Evolutionary conservation across 2,113 vertebrate genomes (phyloP).

Genomic region (Poecile atricapillus): DNA sequence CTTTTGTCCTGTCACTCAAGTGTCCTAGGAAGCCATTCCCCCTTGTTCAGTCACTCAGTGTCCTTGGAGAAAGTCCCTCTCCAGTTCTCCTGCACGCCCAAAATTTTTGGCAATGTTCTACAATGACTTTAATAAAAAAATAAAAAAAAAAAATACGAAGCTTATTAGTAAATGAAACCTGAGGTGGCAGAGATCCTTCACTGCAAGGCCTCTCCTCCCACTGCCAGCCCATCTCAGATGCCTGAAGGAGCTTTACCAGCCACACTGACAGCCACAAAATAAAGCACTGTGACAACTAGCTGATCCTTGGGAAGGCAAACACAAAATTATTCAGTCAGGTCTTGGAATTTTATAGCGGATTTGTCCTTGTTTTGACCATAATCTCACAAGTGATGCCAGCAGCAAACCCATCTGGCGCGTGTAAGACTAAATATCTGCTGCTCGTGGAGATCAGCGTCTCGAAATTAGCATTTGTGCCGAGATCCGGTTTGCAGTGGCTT

Average conservation of each 20-base stretch:
- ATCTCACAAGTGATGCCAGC: not conserved
- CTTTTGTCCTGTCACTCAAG: not conserved
- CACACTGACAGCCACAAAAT: not conserved
- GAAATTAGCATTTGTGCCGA: not conserved
- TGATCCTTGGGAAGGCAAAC: not conserved
- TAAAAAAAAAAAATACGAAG: fast-evolving
- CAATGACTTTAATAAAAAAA: not conserved
- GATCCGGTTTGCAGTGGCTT: not conserved
- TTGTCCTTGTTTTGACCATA: not conserved
- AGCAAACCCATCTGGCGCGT: not conserved
- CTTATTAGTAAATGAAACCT: not conserved
- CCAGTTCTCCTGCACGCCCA: not conserved
- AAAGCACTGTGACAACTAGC: not conserved
- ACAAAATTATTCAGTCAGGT: not conserved
- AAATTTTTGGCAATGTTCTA: not conserved
- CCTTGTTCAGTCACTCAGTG: not conserved
- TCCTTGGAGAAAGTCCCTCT: not conserved
- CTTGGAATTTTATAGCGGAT: not conserved
- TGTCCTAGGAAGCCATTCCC: not conserved
- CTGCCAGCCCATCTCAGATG: not conserved
- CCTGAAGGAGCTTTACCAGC: not conserved
- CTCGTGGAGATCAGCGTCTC: not conserved
- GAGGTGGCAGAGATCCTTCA: not conserved
- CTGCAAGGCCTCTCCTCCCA: not conserved
- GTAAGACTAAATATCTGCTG: not conserved